These are phyloP conservation scores for Hirundo rustica DNA, from an alignment of 2,797 vertebrate genomes.

Conservation along the genomic window DNA sequence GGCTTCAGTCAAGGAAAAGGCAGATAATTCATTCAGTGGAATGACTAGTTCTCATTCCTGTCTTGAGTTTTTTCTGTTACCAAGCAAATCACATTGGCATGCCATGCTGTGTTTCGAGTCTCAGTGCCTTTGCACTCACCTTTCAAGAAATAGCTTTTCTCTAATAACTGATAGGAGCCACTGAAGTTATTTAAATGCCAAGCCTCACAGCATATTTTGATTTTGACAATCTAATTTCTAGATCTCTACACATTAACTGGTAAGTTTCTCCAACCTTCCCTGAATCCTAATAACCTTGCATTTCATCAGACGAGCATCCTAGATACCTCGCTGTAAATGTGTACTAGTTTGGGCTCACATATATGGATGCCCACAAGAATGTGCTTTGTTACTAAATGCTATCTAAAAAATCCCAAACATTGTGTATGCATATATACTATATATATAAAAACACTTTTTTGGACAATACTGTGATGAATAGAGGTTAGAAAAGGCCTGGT, in stretches of 20 bases:
- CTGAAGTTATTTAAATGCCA: not conserved
- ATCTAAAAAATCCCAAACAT: not conserved
- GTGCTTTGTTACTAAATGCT: not conserved
- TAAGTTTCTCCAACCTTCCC: not conserved
- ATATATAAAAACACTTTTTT: not conserved
- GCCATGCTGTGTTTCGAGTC: not conserved
- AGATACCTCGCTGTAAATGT: not conserved
- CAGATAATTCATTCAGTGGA: not conserved
- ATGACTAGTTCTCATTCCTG: not conserved
- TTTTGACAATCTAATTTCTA: not conserved
- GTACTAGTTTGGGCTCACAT: not conserved
- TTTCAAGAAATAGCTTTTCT: not conserved
- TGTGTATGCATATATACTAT: not conserved
- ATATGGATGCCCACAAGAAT: not conserved
- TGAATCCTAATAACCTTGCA: not conserved
- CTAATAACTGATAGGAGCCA: not conserved
- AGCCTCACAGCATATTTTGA: not conserved
- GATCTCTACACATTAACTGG: not conserved
- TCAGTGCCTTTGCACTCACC: not conserved
- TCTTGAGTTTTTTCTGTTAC: not conserved
- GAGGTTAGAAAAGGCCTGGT: constrained; percentile 24
- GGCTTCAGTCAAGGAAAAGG: not conserved
- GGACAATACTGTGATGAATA: not conserved
- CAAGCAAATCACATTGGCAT: not conserved
- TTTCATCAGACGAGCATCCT: not conserved